Base-by-base conservation (phyloP, 2,888 invertebrate species). In the Dolichomitus sp. region DNA sequence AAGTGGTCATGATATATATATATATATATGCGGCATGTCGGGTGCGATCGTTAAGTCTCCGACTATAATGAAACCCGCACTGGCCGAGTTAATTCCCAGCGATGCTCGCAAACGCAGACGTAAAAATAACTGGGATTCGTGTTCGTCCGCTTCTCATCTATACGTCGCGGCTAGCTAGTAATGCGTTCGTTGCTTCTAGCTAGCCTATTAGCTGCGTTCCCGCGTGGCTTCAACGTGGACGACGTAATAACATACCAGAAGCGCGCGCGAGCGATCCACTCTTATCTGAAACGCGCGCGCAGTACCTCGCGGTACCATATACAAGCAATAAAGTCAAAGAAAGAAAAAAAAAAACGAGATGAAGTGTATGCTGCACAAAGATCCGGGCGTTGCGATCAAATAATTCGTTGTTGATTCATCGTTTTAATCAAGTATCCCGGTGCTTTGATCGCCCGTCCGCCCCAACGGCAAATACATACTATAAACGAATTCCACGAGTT, bases 121-220 rank as follows among this genome's bases (percentile, higher is more conserved):
- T 68, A 61, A 80, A 80, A 79, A 74, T 80, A 80, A 61, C 74
- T 80, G 42, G 74, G 57, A 80, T 69, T 66, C 68, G 68, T 66
- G 63, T 63, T 66, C 59, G 68, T 68, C 48, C 72, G 57, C 48
- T 57, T 72, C 50, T 73, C 50, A 59, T 65, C 45, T 42, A 48
- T 68, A 73, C 40, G 68, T 68, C 23, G 61, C 19, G 12, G 14
- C 42, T 27, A 7, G 23, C 30, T 19, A 23, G 42, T 27, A 48
- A 57, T 66, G 76, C 68, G 37, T 61, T 76, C 68, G 42, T 76
- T 69, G 65, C 37, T 79, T 42, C 78, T 65, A 52, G 52, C 68
- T 80, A 4, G 45, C 17, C 59, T 50, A 80, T 80, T 52, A 68
- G 45, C 33, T 57, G 50, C 72, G 59, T 48, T 59, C 14, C 63